These are phyloP conservation scores for Nephrotoma guestfalica DNA, from an alignment of 2,888 invertebrate species.

Conservation along the genomic window DNA sequence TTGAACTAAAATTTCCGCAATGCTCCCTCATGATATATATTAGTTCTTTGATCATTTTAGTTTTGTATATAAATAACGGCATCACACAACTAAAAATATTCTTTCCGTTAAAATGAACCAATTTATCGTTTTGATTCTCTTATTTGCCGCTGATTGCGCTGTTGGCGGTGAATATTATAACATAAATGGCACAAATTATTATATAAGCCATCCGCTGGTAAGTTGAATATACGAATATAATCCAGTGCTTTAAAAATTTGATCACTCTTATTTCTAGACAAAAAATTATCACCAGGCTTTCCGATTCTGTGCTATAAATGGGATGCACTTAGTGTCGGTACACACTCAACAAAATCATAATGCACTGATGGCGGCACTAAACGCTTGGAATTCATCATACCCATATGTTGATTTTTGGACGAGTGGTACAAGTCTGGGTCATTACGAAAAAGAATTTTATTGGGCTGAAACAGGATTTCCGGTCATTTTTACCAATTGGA, in stretches of 20 bases:
- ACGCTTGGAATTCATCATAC: background rate
- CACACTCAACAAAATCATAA: background rate
- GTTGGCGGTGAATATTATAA: background rate
- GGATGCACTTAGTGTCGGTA: background rate
- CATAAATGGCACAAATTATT: background rate
- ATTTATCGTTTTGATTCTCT: background rate
- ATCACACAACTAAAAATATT: background rate
- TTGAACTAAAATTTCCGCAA: background rate
- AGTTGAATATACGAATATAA: background rate
- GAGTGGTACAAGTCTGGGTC: background rate
- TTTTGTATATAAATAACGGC: background rate
- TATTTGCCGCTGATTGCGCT: background rate
- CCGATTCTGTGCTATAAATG: background rate
- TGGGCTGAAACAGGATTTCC: background rate
- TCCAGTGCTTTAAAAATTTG: background rate
- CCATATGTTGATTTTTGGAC: background rate
- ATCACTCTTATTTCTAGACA: background rate
- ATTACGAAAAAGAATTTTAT: background rate
- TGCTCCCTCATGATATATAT: background rate
- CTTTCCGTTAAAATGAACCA: background rate
- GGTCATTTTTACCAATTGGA: background rate
- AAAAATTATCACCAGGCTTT: background rate
- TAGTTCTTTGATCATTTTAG: background rate
- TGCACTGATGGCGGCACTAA: background rate
- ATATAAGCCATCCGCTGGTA: background rate